Evolutionary conservation across 2,888 invertebrate species (phyloP).

Genomic region (Patella pellucida): DNA sequence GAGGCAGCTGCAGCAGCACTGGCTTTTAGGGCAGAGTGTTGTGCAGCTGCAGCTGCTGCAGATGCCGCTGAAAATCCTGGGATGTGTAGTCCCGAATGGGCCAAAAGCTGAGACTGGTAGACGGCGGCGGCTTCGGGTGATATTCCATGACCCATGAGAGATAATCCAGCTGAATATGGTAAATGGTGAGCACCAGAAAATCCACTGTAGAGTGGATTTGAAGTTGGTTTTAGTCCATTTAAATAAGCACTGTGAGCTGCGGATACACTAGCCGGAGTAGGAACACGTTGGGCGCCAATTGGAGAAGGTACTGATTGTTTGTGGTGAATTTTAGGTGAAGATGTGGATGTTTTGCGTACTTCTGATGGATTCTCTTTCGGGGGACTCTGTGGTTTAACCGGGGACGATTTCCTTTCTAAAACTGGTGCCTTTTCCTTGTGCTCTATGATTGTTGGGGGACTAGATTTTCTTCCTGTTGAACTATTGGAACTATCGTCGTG

Average conservation of each 20-base stretch:
- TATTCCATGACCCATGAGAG: slow-evolving; percentile 9
- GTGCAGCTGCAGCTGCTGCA: slow-evolving; percentile 42
- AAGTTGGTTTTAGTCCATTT: neutral
- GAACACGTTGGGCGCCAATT: neutral
- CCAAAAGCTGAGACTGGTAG: neutral
- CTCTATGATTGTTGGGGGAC: neutral
- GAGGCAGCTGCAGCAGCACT: slow-evolving; percentile 77
- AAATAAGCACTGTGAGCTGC: slow-evolving; percentile 10
- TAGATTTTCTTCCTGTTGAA: neutral
- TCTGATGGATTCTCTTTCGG: neutral
- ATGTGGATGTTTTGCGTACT: neutral
- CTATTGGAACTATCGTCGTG: neutral
- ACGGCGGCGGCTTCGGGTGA: slow-evolving; percentile 43
- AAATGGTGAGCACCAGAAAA: neutral
- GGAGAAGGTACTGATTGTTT: neutral
- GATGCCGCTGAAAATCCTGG: slow-evolving; percentile 41
- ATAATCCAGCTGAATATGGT: slow-evolving; percentile 5
- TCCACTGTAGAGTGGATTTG: neutral
- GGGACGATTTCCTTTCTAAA: neutral
- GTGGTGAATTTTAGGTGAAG: neutral
- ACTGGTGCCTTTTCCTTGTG: neutral
- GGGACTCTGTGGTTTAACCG: neutral
- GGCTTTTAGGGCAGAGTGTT: slow-evolving; percentile 52
- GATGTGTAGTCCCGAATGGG: neutral
- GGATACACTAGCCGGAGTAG: neutral